These are phyloP conservation scores for Triplophysa dalaica DNA, from an alignment of 2,113 vertebrate species.

Conservation along the genomic window DNA sequence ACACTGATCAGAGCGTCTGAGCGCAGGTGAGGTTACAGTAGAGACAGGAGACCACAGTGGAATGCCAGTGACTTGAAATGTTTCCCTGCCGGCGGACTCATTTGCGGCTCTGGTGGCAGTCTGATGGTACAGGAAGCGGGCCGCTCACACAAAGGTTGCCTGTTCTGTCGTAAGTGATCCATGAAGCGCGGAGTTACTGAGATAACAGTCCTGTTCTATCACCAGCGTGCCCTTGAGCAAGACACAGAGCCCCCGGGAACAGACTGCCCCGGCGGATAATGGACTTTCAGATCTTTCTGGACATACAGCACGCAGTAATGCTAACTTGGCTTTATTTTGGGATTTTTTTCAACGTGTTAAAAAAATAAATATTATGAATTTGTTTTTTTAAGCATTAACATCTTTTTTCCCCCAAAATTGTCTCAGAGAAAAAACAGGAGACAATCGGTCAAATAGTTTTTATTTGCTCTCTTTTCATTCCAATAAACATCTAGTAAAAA, in stretches of 20 bases:
- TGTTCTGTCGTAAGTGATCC: constrained; percentile 40
- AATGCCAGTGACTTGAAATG: constrained; percentile 25
- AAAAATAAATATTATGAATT: too few relatives aligned
- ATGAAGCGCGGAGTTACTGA: constrained; percentile 33
- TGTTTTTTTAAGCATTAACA: too few relatives aligned
- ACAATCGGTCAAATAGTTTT: too few relatives aligned
- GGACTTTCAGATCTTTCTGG: not conserved
- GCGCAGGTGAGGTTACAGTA: constrained; percentile 18
- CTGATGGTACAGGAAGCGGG: constrained; percentile 25
- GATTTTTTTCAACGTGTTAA: too few relatives aligned
- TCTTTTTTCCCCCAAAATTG: too few relatives aligned
- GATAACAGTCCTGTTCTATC: constrained; percentile 35
- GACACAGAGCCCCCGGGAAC: constrained; percentile 19
- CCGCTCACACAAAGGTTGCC: constrained; percentile 39
- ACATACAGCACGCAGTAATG: not conserved
- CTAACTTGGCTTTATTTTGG: not conserved
- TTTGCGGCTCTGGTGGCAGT: constrained; percentile 27
- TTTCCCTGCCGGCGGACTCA: constrained; percentile 27
- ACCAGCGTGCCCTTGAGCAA: constrained; percentile 31
- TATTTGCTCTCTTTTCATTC: too few relatives aligned
- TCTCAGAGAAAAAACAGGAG: too few relatives aligned
- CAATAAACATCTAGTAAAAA: too few relatives aligned
- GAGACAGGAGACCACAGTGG: constrained; percentile 16
- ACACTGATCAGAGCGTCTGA: constrained; percentile 17
- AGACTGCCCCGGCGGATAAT: not conserved